Conservation (phyloP, 2,113 vertebrate species). For the Tinamus guttatus region DNA sequence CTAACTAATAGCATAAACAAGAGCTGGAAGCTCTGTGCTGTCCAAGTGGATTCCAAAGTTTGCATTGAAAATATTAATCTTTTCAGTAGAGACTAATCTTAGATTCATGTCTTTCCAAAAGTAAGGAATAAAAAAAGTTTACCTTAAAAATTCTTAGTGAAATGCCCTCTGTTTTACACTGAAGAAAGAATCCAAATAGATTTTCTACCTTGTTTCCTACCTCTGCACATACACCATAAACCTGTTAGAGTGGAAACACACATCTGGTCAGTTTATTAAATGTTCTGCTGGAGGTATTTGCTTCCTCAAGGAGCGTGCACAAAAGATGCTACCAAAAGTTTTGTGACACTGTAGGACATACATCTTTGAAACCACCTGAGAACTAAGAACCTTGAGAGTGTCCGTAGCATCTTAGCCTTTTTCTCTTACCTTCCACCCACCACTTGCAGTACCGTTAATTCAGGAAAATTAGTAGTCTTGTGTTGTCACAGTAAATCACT, state of each 20-base stretch:
- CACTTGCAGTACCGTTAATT: slow-evolving; percentile 48
- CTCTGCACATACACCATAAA: neutral
- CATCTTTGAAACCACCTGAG: neutral
- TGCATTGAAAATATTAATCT: slow-evolving; percentile 70
- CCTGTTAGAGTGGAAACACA: neutral
- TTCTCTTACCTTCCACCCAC: slow-evolving; percentile 2
- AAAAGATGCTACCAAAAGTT: neutral
- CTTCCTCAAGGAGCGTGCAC: neutral
- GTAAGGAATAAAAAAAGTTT: neutral
- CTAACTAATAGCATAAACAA: slow-evolving; percentile 64
- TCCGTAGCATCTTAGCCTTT: neutral
- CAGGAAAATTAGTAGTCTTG: slow-evolving; percentile 65
- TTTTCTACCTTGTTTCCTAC: neutral
- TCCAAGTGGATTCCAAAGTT: slow-evolving; percentile 54
- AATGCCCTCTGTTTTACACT: neutral
- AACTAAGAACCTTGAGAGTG: neutral
- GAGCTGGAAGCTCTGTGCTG: slow-evolving; percentile 54
- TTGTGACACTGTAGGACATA: accelerated
- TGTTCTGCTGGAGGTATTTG: neutral
- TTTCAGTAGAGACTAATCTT: slow-evolving; percentile 40
- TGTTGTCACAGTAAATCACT: slow-evolving; percentile 71
- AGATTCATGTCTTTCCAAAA: neutral
- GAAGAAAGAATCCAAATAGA: neutral
- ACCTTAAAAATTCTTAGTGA: neutral
- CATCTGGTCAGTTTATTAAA: neutral